Base-by-base conservation (phyloP, 2,113 vertebrate species). In the Ranitomeya variabilis region DNA sequence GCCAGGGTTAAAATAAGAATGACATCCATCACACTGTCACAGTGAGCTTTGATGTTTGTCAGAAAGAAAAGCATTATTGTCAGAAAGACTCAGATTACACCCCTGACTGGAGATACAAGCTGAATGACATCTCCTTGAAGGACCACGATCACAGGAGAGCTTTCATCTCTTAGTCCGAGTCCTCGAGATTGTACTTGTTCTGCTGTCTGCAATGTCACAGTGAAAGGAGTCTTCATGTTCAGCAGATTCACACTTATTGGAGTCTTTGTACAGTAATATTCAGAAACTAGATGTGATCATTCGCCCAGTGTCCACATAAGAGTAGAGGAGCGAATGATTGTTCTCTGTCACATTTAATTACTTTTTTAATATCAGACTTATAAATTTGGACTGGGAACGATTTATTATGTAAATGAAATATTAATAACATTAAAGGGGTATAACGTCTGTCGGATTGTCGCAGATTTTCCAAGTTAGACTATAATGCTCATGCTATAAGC, bases 41-140 rank as follows among this genome's bases (percentile, higher is more conserved):
- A 77, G 67, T 52, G 3, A 80, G 62, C 86, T 87, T 87, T 80
- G 85, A 86, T 86, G 59, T 86, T 66, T 79, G 37, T 86, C 59
- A 79, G 74, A 64, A 60, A 64, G 12, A 52, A 86, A 62, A 54
- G 52, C 85, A 51, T 78, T n/a, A 19, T 80, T 69, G 45, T n/a
- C n/a, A n/a, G 3, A 80, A 87, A 80, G 60, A 55, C 31, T 69
- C 57, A 19, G 18, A 83, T 83, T 83, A 62, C 31, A 8, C 18
- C 52, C 10, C 60, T 14, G 19, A 15, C 60, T 66, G 6, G 19
- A 69, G 19, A 45, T 69, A 69, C 16, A 67, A 2, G 21, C 52
- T 51, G n/a, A 83, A 51, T 31, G 31, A 80, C 55, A 26, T 11
- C 12, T 80, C 21, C 10, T 19, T 83, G 19, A 37, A 83, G 64